A percentile compares a stretch with the other conserved stretches of the same genome.
Evolutionary conservation across 2,113 vertebrate species (phyloP).

Genomic region (Calonectris borealis): DNA sequence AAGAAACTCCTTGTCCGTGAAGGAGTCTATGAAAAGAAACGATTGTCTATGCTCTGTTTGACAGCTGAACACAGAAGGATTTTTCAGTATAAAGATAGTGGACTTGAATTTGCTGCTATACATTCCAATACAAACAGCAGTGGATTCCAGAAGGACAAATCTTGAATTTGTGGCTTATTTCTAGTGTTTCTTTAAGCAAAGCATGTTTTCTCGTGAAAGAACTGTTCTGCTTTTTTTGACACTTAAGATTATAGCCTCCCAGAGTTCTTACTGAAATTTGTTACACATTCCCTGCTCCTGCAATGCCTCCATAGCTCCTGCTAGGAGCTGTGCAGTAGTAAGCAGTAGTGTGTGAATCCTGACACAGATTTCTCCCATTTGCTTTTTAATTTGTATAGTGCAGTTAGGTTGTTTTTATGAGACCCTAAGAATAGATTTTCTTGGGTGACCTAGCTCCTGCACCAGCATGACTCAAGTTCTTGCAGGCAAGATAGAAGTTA

Average conservation of each 20-base stretch:
- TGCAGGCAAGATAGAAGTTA: conserved; percentile 20
- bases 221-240: neutral
- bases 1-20: neutral
- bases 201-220: neutral
- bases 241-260: neutral
- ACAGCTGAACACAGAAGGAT: neutral
- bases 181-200: neutral
- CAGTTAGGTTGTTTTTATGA: neutral
- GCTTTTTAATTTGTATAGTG: neutral
- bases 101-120: neutral
- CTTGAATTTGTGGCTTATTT: neutral
- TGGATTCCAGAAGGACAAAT: neutral
- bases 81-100: neutral
- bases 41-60: neutral
- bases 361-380: neutral
- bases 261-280: neutral
- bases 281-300: neutral
- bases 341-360: neutral
- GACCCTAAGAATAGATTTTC: conserved; percentile 27
- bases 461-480: conserved; percentile 21
- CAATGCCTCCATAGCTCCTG: neutral
- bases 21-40: no score
- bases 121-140: neutral
- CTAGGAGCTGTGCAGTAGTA: neutral
- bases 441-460: conserved; percentile 28